Evolutionary conservation across 2,797 vertebrate genomes (phyloP), one percentile per base, ranked within the genome.

Genomic region (Rhinogobio ventralis): DNA sequence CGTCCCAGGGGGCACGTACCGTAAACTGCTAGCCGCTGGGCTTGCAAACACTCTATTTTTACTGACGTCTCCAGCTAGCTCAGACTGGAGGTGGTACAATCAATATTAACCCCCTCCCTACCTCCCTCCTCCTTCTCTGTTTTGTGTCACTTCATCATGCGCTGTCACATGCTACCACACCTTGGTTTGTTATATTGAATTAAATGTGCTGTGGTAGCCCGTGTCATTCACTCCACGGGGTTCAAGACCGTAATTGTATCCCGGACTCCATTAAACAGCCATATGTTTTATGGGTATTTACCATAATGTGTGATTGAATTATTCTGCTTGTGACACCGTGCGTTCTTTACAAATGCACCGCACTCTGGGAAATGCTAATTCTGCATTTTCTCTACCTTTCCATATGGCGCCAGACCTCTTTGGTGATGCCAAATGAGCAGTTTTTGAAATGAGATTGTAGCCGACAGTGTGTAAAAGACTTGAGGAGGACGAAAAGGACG

Each of bases 81-180:
- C 62, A 81, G 86, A 91, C 91, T 89, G 90, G 86, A 91, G 91
- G 90, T 91, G 79, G 88, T 81, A 82, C 90, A 92, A 94, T 95
- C 90, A 87, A 88, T 89, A 86, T 78, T 45, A 60, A 46, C 28
- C 67, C 90, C 86, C 85, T 89, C 89, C 60, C 53, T 75, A 5
- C 17, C 66, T 39, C 79, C 88, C n/a, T 85, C 88, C 90, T 89
- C 90, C 91, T 89, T 90, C 88, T 90, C 64, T 83, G 89, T 92
- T 93, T 93, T 90, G 92, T 92, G 91, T 92, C 86, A 90, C 93
- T 92, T 93, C 92, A 94, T 95, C 93, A 89, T 90, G 92, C 92
- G 90, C 89, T 91, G 92, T 92, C 93, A 90, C 75, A 87, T 87
- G n/a, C 88, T 69, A 84, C 60, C 83, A 90, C 92, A 93, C 91